These are phyloP conservation scores for Acrocera orbiculus DNA, from an alignment of 2,888 invertebrate species.

Conservation along the genomic window DNA sequence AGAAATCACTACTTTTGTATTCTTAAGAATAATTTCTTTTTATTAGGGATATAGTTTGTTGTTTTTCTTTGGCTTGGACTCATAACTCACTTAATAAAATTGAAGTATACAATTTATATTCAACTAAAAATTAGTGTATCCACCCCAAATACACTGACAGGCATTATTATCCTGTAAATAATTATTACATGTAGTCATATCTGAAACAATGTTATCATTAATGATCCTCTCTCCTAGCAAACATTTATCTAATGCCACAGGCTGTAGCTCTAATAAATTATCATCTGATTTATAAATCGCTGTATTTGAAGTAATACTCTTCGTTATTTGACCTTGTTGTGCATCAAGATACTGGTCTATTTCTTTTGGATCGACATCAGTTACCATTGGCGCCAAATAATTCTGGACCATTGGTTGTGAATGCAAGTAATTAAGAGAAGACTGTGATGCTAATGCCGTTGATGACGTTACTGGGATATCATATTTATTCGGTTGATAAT, in stretches of 20 bases:
- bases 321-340: constrained; percentile 6
- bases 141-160: constrained; percentile 5
- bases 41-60: no score
- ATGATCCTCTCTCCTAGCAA: constrained; percentile 2
- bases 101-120: no score
- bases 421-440: constrained; percentile 27
- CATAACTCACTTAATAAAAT: no score
- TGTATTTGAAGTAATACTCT: constrained; percentile 6
- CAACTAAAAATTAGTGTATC: background rate
- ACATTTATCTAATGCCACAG: constrained; percentile 11
- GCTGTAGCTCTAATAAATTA: constrained; percentile 17
- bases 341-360: constrained; percentile 31
- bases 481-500: constrained; percentile 8
- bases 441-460: constrained; percentile 22
- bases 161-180: constrained; percentile 3
- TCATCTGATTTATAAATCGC: constrained; percentile 13
- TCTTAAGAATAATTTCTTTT: no score
- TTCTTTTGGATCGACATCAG: constrained; percentile 29
- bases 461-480: constrained; percentile 14
- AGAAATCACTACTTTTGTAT: no score
- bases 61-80: no score
- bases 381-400: constrained; percentile 10
- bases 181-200: background rate
- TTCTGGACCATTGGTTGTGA: constrained; percentile 10
- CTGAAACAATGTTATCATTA: background rate